Percentiles rank a stretch among this genome's conserved stretches.
Conservation (phyloP, 2,888 invertebrate genomes). For the Laothoe populi region DNA sequence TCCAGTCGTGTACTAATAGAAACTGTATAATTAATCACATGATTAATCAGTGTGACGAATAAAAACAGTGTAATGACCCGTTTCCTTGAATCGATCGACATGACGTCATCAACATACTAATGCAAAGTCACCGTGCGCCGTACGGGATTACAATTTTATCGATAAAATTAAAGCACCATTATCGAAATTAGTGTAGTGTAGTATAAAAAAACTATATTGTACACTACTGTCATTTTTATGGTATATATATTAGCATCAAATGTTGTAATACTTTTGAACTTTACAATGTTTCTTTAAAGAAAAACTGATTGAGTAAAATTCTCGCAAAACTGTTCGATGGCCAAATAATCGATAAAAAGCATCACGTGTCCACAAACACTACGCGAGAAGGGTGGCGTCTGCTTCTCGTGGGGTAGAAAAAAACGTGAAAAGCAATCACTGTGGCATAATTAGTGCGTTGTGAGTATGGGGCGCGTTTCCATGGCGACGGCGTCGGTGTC, state of each 20-base stretch:
- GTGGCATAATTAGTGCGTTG: conserved; percentile 85
- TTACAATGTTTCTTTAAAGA: no score
- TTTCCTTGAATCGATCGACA: conserved; percentile 79
- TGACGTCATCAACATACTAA: conserved; percentile 79
- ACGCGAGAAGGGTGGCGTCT: conserved; percentile 76
- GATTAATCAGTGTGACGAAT: conserved; percentile 84
- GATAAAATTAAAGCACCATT: conserved; percentile 42
- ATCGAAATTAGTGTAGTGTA: background rate
- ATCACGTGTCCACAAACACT: conserved; percentile 57
- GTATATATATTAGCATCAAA: no score
- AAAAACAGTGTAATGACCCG: conserved; percentile 84
- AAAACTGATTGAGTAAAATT: no score
- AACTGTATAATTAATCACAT: conserved; percentile 82
- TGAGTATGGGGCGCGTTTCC: conserved; percentile 82
- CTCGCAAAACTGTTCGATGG: conserved; percentile 43
- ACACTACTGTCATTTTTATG: background rate
- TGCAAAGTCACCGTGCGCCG: conserved; percentile 73
- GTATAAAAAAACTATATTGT: background rate
- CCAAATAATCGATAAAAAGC: conserved; percentile 59
- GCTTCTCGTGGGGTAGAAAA: conserved; percentile 80
- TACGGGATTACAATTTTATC: conserved; percentile 56
- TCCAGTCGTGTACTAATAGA: conserved; percentile 71
- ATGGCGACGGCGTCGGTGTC: conserved; percentile 75
- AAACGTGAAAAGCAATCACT: conserved; percentile 85
- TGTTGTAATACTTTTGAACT: no score